Percentiles rank a stretch among this genome's conserved stretches.
These are phyloP conservation scores for Centrocercus urophasianus DNA, from an alignment of 2,113 vertebrate species.

Conservation along the genomic window DNA sequence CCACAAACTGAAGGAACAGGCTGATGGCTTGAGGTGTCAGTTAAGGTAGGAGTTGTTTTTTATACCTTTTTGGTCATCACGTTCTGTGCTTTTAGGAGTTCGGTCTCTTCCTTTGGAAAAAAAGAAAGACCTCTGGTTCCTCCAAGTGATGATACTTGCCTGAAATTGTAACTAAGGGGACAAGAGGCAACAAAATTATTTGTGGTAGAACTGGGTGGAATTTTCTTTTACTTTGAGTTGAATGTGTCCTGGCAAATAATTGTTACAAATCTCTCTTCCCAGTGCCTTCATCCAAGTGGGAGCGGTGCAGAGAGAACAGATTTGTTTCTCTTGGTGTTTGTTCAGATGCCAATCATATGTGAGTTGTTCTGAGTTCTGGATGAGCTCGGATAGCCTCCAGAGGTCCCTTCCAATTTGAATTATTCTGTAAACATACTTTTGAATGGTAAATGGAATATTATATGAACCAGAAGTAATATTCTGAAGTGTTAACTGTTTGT, in stretches of 20 bases:
- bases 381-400: background rate
- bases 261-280: background rate
- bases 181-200: conserved; percentile 49
- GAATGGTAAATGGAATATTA: background rate
- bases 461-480: conserved; percentile 8
- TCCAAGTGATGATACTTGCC: conserved; percentile 11
- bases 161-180: background rate
- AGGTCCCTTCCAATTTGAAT: background rate
- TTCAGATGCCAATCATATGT: background rate
- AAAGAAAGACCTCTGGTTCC: conserved; percentile 27
- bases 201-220: background rate
- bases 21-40: background rate
- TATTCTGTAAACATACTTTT: background rate
- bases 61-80: background rate
- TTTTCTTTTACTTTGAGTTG: background rate
- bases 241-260: background rate
- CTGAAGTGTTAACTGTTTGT: background rate
- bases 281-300: background rate
- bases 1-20: background rate
- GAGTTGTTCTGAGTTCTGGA: background rate
- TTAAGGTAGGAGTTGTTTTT: background rate
- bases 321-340: background rate
- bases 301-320: background rate
- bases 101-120: background rate
- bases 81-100: background rate